Conservation (phyloP, 1,140 invertebrate genomes). For the Acromyrmex heyeri region DNA sequence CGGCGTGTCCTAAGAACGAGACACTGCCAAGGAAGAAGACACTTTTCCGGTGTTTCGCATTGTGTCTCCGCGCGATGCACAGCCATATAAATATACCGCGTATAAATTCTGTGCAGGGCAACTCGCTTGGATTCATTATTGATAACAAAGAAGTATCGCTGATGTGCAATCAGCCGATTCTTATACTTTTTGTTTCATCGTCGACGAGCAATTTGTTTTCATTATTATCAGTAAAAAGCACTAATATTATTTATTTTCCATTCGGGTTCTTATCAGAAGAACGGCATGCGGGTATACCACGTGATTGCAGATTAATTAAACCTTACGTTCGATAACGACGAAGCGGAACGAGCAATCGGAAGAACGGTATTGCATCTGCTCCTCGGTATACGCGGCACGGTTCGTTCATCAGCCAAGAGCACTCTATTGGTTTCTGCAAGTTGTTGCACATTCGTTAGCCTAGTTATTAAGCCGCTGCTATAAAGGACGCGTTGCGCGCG, state of each 20-base stretch:
- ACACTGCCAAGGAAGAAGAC: slow-evolving; percentile 21
- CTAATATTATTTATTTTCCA: slow-evolving; percentile 16
- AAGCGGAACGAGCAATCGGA: slow-evolving; percentile 25
- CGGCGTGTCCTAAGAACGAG: slow-evolving; percentile 2
- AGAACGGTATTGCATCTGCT: slow-evolving; percentile 45
- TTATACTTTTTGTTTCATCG: neutral
- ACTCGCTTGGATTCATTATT: slow-evolving; percentile 4
- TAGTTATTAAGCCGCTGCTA: slow-evolving; percentile 71
- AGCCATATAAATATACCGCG: slow-evolving; percentile 1
- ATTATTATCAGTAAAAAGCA: slow-evolving; percentile 5
- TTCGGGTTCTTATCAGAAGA: neutral
- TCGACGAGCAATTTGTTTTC: neutral
- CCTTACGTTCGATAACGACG: slow-evolving; percentile 29
- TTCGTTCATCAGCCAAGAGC: slow-evolving; percentile 49
- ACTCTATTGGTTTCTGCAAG: slow-evolving; percentile 57
- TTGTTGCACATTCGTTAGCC: slow-evolving; percentile 72
- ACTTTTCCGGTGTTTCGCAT: slow-evolving; percentile 39
- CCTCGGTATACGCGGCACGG: slow-evolving; percentile 1
- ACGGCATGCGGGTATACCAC: neutral
- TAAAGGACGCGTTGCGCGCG: slow-evolving; percentile 59
- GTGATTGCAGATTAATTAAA: slow-evolving; percentile 54
- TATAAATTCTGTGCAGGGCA: slow-evolving; percentile 13
- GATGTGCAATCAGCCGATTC: neutral
- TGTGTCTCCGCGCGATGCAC: slow-evolving; percentile 5
- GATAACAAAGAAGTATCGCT: neutral